A percentile compares a stretch with the other conserved stretches of the same genome.
Conservation (phyloP, 2,888 invertebrate species). For the Chironomus riparius region DNA sequence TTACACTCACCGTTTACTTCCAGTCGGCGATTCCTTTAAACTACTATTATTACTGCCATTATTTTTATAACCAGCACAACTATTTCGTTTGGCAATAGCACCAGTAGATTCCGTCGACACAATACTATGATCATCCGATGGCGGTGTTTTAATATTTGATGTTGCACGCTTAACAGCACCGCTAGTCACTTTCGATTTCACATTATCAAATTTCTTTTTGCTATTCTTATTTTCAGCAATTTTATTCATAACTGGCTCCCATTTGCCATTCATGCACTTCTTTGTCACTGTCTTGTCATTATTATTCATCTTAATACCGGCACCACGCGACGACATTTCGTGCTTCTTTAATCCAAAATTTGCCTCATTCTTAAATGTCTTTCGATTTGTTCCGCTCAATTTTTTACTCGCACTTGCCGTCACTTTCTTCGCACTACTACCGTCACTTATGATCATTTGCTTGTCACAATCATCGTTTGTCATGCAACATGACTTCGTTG, state of each 20-base stretch:
- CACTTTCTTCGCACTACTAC: constrained; percentile 14
- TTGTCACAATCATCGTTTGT: background rate
- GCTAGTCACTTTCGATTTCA: constrained; percentile 74
- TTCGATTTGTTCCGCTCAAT: constrained; percentile 34
- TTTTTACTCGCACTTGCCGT: constrained; percentile 12
- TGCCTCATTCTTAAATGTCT: constrained; percentile 46
- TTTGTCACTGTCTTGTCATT: constrained; percentile 43
- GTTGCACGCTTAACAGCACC: constrained; percentile 40
- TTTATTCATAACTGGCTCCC: constrained; percentile 79
- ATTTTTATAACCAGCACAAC: too few species aligned
- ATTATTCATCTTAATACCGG: constrained; percentile 46
- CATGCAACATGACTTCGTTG: constrained; percentile 14
- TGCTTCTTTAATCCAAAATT: constrained; percentile 54
- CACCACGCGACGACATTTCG: constrained; percentile 67
- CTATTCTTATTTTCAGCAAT: constrained; percentile 63
- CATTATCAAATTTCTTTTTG: constrained; percentile 67
- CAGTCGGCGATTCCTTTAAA: background rate
- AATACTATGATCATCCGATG: constrained; percentile 30
- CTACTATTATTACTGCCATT: background rate
- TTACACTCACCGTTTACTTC: constrained; percentile 23
- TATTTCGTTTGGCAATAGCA: constrained; percentile 29
- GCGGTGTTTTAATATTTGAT: constrained; percentile 26
- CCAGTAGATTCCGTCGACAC: constrained; percentile 26
- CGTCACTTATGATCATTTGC: background rate
- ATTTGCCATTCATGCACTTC: constrained; percentile 52